Conservation (phyloP, 2,797 vertebrate genomes). For the Nannoperca australis region DNA sequence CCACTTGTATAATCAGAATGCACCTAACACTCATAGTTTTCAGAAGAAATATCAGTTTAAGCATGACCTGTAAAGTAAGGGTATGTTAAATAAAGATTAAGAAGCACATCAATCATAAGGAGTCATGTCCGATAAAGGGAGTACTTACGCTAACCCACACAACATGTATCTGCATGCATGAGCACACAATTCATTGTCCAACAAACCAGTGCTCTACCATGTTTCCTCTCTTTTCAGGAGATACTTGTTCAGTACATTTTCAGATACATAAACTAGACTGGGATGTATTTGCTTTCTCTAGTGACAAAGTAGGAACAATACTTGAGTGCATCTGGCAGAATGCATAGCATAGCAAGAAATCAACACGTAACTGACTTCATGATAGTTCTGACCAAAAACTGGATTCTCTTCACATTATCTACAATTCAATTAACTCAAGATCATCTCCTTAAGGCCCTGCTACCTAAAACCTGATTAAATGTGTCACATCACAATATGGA, state of each 20-base stretch:
- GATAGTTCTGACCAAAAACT: background rate
- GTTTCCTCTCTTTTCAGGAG: slow-evolving; percentile 19
- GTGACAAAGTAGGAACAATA: background rate
- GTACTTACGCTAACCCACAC: slow-evolving; percentile 14
- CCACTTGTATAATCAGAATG: background rate
- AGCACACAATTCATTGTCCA: slow-evolving; percentile 20
- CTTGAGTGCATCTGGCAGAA: background rate
- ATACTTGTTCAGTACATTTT: slow-evolving; percentile 22
- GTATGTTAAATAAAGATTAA: background rate
- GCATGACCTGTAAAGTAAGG: background rate
- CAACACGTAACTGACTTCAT: background rate
- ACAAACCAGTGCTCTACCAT: background rate
- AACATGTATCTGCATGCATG: slow-evolving; percentile 25
- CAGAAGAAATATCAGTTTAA: background rate
- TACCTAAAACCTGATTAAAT: background rate
- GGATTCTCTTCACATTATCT: background rate
- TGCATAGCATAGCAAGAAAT: background rate
- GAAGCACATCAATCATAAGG: background rate
- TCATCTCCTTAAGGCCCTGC: background rate
- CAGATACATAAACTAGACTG: background rate
- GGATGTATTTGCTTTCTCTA: background rate
- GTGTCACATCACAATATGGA: background rate
- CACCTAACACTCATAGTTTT: too few relatives aligned
- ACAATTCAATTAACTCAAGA: background rate
- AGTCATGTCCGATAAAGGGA: slow-evolving; percentile 12